Percentiles rank a stretch among this genome's conserved stretches.
phyloP scores from a whole-genome alignment of 2,113 vertebrate species.

The Neotragus pygmaeus region DNA sequence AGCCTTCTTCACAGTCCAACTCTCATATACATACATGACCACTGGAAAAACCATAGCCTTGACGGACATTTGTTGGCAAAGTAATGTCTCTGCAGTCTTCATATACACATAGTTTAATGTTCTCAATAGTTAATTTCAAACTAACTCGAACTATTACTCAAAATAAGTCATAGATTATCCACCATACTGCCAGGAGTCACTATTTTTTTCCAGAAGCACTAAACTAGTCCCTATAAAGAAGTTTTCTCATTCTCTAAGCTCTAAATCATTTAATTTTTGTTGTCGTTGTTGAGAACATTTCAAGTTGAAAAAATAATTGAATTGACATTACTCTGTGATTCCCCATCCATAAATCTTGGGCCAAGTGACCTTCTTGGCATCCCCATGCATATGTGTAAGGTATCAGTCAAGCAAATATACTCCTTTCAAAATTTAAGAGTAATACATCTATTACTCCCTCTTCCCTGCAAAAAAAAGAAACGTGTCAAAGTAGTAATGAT shows the following conservation, averaged over 20 bases:
- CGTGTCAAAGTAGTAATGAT: background rate
- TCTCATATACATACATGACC: no score
- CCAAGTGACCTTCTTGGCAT: background rate
- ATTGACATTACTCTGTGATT: background rate
- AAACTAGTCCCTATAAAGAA: background rate
- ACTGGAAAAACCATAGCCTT: no score
- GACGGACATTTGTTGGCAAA: no score
- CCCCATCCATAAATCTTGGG: background rate
- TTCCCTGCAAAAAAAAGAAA: accelerated
- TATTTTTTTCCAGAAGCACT: background rate
- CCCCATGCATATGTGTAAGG: background rate
- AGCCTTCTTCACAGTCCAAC: no score
- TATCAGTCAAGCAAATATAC: background rate
- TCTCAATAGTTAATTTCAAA: background rate
- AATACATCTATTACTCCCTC: background rate
- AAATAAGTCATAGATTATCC: background rate
- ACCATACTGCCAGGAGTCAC: background rate
- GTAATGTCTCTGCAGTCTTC: background rate
- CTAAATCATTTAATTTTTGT: background rate
- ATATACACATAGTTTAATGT: background rate
- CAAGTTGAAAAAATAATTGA: background rate
- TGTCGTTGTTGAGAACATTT: background rate
- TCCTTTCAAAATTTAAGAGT: background rate
- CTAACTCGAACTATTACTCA: background rate
- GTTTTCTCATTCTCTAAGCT: background rate